Conservation (phyloP, 2,113 vertebrate genomes). For the Microcebus ravelobensis region DNA sequence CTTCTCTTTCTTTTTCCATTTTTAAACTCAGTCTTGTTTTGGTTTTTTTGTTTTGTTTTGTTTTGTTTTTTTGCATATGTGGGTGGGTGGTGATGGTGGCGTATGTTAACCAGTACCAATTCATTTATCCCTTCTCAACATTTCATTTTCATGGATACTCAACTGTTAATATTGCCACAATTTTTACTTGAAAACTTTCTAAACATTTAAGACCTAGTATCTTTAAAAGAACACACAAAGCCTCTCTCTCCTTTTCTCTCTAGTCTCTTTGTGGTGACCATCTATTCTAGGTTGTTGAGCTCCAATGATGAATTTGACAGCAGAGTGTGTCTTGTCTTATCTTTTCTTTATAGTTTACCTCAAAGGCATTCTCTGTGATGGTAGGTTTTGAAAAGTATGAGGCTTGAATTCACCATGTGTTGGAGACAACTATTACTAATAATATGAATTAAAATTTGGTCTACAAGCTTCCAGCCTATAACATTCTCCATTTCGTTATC, state of each 20-base stretch:
- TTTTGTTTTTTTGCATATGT: background rate
- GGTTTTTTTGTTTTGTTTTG: too few species aligned
- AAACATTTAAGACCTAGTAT: background rate
- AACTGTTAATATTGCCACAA: background rate
- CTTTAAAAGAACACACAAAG: background rate
- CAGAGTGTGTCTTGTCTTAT: background rate
- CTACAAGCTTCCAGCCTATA: background rate
- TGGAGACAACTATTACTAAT: background rate
- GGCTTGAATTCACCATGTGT: background rate
- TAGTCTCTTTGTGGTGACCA: background rate
- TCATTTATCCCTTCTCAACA: background rate
- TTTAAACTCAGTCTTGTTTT: background rate
- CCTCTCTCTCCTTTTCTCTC: background rate
- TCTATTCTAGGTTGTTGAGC: background rate
- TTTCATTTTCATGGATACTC: background rate
- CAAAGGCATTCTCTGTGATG: background rate
- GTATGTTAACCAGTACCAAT: background rate
- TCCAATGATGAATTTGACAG: background rate
- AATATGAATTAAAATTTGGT: background rate
- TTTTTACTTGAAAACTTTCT: background rate
- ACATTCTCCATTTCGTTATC: background rate
- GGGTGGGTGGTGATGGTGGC: background rate
- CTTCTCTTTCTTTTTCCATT: background rate
- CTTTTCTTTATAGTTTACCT: background rate
- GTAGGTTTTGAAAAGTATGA: constrained; percentile 19